Conservation (phyloP, 2,888 invertebrate genomes). For the Himalopsyche kuldschensis region DNA sequence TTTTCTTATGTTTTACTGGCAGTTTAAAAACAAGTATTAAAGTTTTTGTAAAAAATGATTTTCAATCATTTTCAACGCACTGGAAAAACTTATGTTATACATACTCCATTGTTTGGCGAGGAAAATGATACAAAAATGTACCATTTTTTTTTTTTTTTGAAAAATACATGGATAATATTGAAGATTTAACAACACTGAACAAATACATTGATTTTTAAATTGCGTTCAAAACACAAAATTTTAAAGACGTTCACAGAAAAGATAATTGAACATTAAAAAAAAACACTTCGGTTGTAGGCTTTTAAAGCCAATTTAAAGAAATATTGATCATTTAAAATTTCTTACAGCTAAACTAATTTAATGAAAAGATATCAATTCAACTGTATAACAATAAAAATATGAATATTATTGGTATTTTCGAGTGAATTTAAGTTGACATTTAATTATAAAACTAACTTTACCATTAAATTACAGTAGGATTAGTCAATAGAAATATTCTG, state of each 20-base stretch:
- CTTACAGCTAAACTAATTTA: neutral
- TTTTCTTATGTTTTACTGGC: neutral
- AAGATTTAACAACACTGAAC: neutral
- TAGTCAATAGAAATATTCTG: too few relatives aligned
- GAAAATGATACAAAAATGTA: neutral
- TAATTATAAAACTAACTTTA: too few relatives aligned
- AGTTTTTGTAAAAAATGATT: neutral
- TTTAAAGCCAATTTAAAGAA: neutral
- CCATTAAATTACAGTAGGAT: too few relatives aligned
- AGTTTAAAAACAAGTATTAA: neutral
- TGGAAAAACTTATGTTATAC: neutral
- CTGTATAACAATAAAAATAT: too few relatives aligned
- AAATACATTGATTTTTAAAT: neutral
- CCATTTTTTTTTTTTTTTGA: neutral
- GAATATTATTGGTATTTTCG: too few relatives aligned
- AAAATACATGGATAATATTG: neutral
- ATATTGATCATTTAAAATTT: neutral
- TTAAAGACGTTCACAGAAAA: neutral
- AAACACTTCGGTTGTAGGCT: neutral
- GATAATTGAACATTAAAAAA: neutral
- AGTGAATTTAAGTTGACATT: too few relatives aligned
- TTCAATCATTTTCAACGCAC: neutral
- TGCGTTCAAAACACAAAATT: neutral
- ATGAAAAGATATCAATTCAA: neutral
- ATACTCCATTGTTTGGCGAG: neutral